Percentiles rank a stretch among this genome's conserved stretches.
Conservation (phyloP, 2,888 invertebrate species). For the Amphiduros pacificus region DNA sequence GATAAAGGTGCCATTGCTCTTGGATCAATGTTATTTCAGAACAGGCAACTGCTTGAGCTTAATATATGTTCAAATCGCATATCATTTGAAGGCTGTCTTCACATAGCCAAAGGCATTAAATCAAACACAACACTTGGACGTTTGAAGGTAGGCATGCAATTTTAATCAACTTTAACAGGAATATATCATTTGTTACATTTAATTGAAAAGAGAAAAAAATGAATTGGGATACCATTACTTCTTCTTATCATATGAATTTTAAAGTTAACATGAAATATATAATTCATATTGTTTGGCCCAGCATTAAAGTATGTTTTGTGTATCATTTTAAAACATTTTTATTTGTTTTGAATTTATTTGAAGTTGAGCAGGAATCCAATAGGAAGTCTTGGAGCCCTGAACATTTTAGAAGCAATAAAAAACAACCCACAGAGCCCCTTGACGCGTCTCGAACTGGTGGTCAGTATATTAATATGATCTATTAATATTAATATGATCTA, state of each 20-base stretch:
- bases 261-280: no score
- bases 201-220: no score
- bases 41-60: neutral
- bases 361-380: slow-evolving; percentile 4
- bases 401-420: neutral
- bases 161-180: neutral
- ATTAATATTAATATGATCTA: no score
- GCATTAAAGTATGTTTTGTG: no score
- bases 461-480: no score
- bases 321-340: no score
- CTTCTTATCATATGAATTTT: no score
- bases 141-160: slow-evolving; percentile 2
- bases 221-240: no score
- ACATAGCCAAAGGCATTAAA: neutral
- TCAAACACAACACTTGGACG: neutral
- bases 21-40: neutral
- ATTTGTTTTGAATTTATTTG: neutral
- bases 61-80: slow-evolving; percentile 2
- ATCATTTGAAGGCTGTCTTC: neutral
- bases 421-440: neutral
- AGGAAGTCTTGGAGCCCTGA: neutral
- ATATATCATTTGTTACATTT: no score
- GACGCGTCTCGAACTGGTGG: neutral
- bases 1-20: neutral
- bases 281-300: no score